Conservation (phyloP, 1,140 invertebrate genomes). For the Phymastichus coffea region DNA sequence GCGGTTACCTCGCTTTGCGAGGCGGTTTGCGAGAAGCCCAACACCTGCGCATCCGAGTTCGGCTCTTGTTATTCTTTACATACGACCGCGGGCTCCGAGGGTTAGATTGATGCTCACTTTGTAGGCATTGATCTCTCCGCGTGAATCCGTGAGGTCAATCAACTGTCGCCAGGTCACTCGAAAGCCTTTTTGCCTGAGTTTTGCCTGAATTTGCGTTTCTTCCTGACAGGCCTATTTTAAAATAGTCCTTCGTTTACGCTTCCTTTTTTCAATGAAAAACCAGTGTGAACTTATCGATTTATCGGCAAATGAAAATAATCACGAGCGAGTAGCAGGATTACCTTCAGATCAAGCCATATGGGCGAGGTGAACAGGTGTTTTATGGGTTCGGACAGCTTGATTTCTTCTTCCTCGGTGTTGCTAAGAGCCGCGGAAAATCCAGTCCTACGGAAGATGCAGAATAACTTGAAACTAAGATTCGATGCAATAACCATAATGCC, state of each 20-base stretch:
- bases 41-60: constrained; percentile 62
- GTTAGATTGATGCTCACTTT: constrained; percentile 63
- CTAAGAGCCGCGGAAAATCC: constrained; percentile 53
- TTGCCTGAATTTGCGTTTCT: constrained; percentile 54
- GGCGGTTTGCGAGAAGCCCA: constrained; percentile 73
- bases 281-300: no score
- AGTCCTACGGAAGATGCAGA: constrained; percentile 62
- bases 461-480: constrained; percentile 68
- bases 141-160: constrained; percentile 81
- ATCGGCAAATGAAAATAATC: no score
- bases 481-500: constrained; percentile 65
- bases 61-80: not conserved
- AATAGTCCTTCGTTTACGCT: not conserved
- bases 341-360: constrained; percentile 65
- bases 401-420: constrained; percentile 83
- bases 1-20: constrained; percentile 84
- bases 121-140: constrained; percentile 87
- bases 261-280: not conserved
- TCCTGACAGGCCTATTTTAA: constrained; percentile 56
- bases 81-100: no score
- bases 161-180: constrained; percentile 80
- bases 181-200: constrained; percentile 77
- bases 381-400: constrained; percentile 83
- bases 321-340: no score
- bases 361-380: constrained; percentile 89